A percentile compares a stretch with the other conserved stretches of the same genome.
These are phyloP conservation scores for Drosophila ironensis DNA, from an alignment of 1,140 invertebrate species.

Conservation along the genomic window DNA sequence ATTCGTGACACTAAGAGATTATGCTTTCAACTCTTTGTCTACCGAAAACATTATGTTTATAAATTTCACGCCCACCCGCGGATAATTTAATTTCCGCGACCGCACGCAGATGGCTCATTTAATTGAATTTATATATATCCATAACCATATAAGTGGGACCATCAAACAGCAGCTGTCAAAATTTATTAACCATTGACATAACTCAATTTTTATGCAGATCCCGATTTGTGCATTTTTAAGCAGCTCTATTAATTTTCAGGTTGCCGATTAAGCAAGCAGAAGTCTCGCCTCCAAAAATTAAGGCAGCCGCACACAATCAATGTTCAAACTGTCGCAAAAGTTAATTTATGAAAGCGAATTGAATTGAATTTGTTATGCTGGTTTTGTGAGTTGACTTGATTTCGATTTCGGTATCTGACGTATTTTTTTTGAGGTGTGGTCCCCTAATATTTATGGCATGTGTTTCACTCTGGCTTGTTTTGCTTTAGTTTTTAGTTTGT, in stretches of 20 bases:
- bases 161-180: slow-evolving; percentile 52
- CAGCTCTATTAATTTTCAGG: slow-evolving; percentile 69
- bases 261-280: slow-evolving; percentile 48
- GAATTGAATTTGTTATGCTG: slow-evolving; percentile 39
- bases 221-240: slow-evolving; percentile 19
- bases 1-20: too few relatives aligned
- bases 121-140: background rate
- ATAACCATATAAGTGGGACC: slow-evolving; percentile 17
- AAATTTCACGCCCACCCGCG: slow-evolving; percentile 7
- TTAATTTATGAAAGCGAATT: slow-evolving; percentile 61
- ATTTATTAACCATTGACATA: slow-evolving; percentile 51
- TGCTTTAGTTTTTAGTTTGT: slow-evolving; percentile 12
- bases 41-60: too few relatives aligned
- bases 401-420: slow-evolving; percentile 29
- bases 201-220: slow-evolving; percentile 36
- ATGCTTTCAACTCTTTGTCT: too few relatives aligned
- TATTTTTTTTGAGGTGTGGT: slow-evolving; percentile 57
- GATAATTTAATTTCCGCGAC: slow-evolving; percentile 10
- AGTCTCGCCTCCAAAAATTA: slow-evolving; percentile 21
- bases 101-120: slow-evolving; percentile 18
- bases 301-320: slow-evolving; percentile 23
- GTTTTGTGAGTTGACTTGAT: slow-evolving; percentile 28
- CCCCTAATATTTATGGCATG: slow-evolving; percentile 19
- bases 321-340: slow-evolving; percentile 49
- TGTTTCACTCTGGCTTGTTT: background rate